phyloP scores from a whole-genome alignment of 1,140 invertebrate species.

The Dolichoris vasculosae region DNA sequence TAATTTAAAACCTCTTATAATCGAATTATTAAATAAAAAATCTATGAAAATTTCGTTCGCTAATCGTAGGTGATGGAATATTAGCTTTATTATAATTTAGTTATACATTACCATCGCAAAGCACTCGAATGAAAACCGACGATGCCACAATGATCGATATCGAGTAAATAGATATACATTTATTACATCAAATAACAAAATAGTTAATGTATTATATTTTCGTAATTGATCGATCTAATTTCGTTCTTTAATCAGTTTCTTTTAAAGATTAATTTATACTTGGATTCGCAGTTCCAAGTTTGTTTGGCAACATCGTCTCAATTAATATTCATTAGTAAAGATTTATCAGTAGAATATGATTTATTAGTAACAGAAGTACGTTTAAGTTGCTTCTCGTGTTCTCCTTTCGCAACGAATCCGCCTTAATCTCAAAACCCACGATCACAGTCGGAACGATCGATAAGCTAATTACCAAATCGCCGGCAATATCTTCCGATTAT shows the following conservation, averaged over 20 bases:
- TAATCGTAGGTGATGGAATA: too few relatives aligned
- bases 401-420: background rate
- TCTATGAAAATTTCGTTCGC: too few relatives aligned
- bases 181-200: background rate
- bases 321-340: background rate
- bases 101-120: background rate
- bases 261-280: background rate
- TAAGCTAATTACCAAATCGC: background rate
- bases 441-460: background rate
- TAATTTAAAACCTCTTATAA: too few relatives aligned
- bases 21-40: too few relatives aligned
- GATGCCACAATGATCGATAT: background rate
- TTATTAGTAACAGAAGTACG: background rate
- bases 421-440: background rate
- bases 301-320: background rate
- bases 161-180: background rate
- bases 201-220: background rate
- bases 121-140: background rate
- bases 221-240: background rate
- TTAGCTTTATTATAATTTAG: background rate
- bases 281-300: background rate
- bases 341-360: background rate
- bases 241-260: background rate
- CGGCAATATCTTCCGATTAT: conserved; percentile 5
- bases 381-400: background rate